Evolutionary conservation across 2,888 invertebrate species (phyloP), one percentile per base, ranked within the genome.

Genomic region (Tridacna gigas): DNA sequence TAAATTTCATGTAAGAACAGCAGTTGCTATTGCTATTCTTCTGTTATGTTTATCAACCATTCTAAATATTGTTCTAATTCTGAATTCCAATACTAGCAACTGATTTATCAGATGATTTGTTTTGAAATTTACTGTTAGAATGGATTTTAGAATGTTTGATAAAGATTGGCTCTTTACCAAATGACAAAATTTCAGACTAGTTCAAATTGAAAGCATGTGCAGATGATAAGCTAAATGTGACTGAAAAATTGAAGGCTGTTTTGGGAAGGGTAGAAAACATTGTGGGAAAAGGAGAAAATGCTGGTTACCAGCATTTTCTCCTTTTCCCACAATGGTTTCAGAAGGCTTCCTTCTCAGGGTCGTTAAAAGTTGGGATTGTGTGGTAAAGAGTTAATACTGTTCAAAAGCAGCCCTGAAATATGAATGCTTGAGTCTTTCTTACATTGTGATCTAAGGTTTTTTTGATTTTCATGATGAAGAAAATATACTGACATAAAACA

Each of bases 301-400:
- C 37, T 37, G 37, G 37, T 63, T 9, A 56, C 20, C 18, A 56
- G 56, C 56, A 56, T 20, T 56, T 20, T 63, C 63, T 63, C 63
- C 63, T 63, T 63, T 63, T 56, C n/a, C 25, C 63, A 25, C 63
- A 63, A 63, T 63, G 25, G 3, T 63, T 63, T 25, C 25, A n/a
- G 4, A 63, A 20, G 63, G 7, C n/a, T 22, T 63, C 22, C 13
- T 3, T 1, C 5, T 22, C 25, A 13, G 20, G 9, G 15, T 4
- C 25, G 9, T 9, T 22, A 63, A 63, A 63, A 63, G 56, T n/a
- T 56, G 56, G 9, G 2, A 56, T 18, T 56, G 56, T 63, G n/a
- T 63, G 63, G 25, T 13, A 63, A 63, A 63, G 20, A 22, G 13
- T 63, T 63, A 63, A 63, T 7, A 37, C 37, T 37, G 37, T 2